These are phyloP conservation scores for Lissonota sp. DNA, from an alignment of 2,888 invertebrate species.

Conservation along the genomic window DNA sequence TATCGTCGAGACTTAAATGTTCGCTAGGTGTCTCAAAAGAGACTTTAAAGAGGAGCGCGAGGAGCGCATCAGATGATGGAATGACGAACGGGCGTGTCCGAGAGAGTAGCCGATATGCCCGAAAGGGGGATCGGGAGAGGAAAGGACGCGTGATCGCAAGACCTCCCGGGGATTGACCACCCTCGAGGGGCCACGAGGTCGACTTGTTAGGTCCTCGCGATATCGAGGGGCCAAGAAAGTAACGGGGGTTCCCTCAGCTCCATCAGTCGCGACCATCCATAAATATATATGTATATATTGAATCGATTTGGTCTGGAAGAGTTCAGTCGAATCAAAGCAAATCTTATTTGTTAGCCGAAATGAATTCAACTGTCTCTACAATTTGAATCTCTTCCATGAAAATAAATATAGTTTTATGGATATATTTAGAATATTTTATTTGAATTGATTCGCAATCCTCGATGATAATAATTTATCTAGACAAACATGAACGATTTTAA, in stretches of 20 bases:
- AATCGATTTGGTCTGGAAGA: too few relatives aligned
- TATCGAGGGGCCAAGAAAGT: slow-evolving; percentile 70
- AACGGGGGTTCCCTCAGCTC: slow-evolving; percentile 59
- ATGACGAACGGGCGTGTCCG: slow-evolving; percentile 82
- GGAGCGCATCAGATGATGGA: slow-evolving; percentile 75
- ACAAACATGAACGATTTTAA: too few relatives aligned
- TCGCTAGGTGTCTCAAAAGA: slow-evolving; percentile 44
- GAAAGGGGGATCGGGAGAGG: not conserved
- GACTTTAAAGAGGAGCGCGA: slow-evolving; percentile 60
- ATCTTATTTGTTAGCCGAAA: too few relatives aligned
- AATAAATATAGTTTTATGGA: too few relatives aligned
- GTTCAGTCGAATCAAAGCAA: too few relatives aligned
- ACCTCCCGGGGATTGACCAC: slow-evolving; percentile 83
- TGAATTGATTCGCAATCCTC: too few relatives aligned
- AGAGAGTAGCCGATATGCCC: slow-evolving; percentile 76
- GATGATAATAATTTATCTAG: too few relatives aligned
- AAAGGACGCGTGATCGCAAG: slow-evolving; percentile 81
- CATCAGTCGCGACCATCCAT: slow-evolving; percentile 42
- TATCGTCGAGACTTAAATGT: not conserved
- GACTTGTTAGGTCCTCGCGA: slow-evolving; percentile 79
- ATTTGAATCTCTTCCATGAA: too few relatives aligned
- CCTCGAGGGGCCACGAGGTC: slow-evolving; percentile 82
- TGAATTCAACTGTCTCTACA: too few relatives aligned
- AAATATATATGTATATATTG: slow-evolving; percentile 5
- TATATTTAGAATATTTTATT: too few relatives aligned